These are phyloP conservation scores for Apodemus sylvaticus DNA, from an alignment of 2,113 vertebrate species.

Conservation along the genomic window DNA sequence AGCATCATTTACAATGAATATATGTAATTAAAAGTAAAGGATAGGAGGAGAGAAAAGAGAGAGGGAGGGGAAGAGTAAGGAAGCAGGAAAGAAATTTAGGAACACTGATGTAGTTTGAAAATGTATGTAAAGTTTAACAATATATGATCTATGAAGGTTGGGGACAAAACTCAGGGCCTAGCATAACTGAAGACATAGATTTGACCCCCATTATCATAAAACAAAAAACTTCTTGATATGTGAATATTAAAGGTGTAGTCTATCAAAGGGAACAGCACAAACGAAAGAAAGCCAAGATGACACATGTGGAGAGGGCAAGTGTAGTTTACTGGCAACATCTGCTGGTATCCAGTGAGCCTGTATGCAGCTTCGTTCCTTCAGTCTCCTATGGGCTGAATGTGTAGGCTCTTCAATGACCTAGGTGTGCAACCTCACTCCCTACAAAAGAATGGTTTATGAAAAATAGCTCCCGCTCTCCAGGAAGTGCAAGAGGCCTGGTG, in stretches of 20 bases:
- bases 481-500: no score
- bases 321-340: neutral
- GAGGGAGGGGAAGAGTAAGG: neutral
- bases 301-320: neutral
- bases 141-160: neutral
- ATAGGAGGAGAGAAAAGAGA: neutral
- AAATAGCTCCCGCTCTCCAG: neutral
- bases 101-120: neutral
- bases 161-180: neutral
- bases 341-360: neutral
- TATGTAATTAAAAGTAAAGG: neutral
- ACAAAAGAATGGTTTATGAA: neutral
- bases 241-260: neutral
- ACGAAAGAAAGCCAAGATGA: neutral
- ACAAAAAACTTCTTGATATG: neutral
- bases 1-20: neutral
- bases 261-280: neutral
- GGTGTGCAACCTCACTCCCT: neutral
- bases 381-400: neutral
- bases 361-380: neutral
- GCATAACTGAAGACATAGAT: neutral
- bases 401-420: neutral
- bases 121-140: neutral
- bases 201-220: neutral
- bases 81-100: neutral